Evolutionary conservation across 2,113 vertebrate species (phyloP).

Genomic region (Rostratula benghalensis): DNA sequence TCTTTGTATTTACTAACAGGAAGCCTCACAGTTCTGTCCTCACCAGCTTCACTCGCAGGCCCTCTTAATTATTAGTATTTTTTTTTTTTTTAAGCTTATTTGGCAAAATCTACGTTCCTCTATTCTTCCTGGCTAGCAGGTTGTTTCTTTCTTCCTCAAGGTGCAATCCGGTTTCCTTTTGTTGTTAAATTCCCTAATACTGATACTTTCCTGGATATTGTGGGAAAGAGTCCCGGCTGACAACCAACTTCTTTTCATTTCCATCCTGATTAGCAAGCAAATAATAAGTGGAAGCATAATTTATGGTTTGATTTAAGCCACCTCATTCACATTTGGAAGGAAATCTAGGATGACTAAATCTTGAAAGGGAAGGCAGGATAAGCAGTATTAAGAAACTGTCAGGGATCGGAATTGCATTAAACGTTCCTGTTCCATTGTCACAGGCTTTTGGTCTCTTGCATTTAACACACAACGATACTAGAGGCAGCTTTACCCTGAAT

Average conservation of each 20-base stretch:
- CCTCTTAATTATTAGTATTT: conserved; percentile 51
- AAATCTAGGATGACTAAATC: conserved; percentile 55
- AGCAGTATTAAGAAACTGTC: conserved; percentile 49
- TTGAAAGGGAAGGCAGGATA: conserved; percentile 60
- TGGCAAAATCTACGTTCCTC: conserved; percentile 12
- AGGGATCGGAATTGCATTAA: conserved; percentile 16
- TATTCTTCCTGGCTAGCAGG: conserved; percentile 61
- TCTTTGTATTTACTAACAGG: conserved; percentile 77
- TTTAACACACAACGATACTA: background rate
- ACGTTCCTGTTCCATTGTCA: background rate
- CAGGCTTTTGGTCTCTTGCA: background rate
- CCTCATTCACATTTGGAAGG: conserved; percentile 52
- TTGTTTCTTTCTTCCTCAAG: conserved; percentile 69
- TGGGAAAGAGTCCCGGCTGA: conserved; percentile 52
- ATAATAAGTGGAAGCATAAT: conserved; percentile 60
- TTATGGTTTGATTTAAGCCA: conserved; percentile 47
- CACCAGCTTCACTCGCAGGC: background rate
- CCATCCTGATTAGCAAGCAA: conserved; percentile 59
- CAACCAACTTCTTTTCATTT: conserved; percentile 52
- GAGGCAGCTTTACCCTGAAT: background rate
- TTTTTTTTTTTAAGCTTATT: conserved; percentile 14
- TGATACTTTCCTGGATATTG: conserved; percentile 67
- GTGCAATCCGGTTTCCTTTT: conserved; percentile 64
- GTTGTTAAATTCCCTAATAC: conserved; percentile 48
- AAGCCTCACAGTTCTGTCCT: conserved; percentile 58